phyloP scores from a whole-genome alignment of 1,140 invertebrate species.

The Saccostrea cuccullata region DNA sequence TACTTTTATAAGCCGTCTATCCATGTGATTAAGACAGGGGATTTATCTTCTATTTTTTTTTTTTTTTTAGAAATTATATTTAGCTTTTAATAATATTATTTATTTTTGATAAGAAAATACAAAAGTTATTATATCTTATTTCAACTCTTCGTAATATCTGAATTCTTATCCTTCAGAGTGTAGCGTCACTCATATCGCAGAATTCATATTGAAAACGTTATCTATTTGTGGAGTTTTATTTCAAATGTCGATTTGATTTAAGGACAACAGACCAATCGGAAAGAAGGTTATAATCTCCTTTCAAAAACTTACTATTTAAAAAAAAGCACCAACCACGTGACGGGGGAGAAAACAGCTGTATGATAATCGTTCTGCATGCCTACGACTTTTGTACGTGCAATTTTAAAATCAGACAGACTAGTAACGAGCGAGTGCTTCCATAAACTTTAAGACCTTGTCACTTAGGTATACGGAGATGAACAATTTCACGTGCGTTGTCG shows the following conservation, averaged over 20 bases:
- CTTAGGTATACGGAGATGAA: slow-evolving; percentile 18
- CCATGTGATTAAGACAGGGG: too few species aligned
- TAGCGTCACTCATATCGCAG: background rate
- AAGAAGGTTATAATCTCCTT: background rate
- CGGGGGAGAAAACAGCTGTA: background rate
- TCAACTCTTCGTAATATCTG: too few species aligned
- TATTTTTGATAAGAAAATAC: too few species aligned
- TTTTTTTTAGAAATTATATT: too few species aligned
- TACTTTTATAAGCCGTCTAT: too few species aligned
- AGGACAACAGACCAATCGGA: background rate
- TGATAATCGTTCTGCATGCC: slow-evolving; percentile 13
- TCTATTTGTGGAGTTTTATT: slow-evolving; percentile 7
- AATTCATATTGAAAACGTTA: slow-evolving; percentile 21
- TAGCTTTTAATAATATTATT: too few species aligned
- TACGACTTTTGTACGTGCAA: slow-evolving; percentile 3
- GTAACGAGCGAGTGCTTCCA: slow-evolving; percentile 4
- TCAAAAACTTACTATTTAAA: background rate
- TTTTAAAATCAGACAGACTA: slow-evolving; percentile 13
- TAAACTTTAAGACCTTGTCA: background rate
- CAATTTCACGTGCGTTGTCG: slow-evolving; percentile 17
- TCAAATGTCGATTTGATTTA: slow-evolving; percentile 7
- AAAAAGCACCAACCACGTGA: slow-evolving; percentile 16
- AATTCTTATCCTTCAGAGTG: background rate
- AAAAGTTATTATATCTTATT: too few species aligned
- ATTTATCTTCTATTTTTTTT: too few species aligned